Conservation (phyloP, 2,113 vertebrate species). For the Scytalopus superciliaris region DNA sequence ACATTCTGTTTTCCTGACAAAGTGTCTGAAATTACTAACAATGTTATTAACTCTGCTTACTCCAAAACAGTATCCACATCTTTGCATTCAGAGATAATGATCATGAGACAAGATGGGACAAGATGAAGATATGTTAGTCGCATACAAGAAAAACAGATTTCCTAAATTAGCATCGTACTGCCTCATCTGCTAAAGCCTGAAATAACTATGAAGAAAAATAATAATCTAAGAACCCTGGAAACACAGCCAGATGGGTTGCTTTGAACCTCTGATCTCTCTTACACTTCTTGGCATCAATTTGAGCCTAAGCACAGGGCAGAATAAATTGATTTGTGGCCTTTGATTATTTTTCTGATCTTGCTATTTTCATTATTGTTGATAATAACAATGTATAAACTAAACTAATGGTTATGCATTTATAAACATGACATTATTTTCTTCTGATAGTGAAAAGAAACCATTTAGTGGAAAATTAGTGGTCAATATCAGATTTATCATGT, state of each 20-base stretch:
- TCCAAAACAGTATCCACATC: background rate
- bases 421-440: background rate
- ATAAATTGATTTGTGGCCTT: background rate
- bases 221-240: constrained; percentile 3
- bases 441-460: background rate
- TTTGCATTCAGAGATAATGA: constrained; percentile 6
- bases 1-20: constrained; percentile 8
- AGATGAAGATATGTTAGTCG: constrained; percentile 22
- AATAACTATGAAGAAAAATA: constrained; percentile 49
- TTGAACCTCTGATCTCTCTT: background rate
- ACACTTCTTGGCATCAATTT: background rate
- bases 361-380: background rate
- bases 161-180: constrained; percentile 8
- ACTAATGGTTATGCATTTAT: background rate
- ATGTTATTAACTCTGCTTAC: background rate
- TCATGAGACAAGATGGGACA: constrained; percentile 30
- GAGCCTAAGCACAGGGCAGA: background rate
- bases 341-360: background rate
- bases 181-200: constrained; percentile 38
- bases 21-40: background rate
- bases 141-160: constrained; percentile 30
- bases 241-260: constrained; percentile 23
- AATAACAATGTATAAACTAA: background rate
- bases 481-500: background rate
- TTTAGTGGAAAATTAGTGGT: background rate